phyloP scores from a whole-genome alignment of 2,888 invertebrate species.

The Microdon myrmicae region DNA sequence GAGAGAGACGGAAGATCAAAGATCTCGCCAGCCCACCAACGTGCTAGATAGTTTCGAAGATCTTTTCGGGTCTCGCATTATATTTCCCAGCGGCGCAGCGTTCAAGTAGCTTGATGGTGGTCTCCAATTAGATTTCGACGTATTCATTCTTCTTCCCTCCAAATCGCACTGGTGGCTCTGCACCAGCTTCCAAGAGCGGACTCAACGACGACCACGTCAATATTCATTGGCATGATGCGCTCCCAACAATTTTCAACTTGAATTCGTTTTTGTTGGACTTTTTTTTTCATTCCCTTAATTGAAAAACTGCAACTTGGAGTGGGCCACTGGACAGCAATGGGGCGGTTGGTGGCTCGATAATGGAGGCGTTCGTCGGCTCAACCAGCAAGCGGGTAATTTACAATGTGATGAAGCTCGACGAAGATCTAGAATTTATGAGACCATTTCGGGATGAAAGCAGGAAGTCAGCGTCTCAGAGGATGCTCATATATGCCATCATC shows the following conservation, averaged over 20 bases:
- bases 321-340: conserved; percentile 18
- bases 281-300: conserved; percentile 45
- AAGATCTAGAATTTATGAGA: conserved; percentile 23
- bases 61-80: conserved; percentile 42
- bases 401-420: conserved; percentile 30
- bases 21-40: conserved; percentile 30
- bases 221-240: conserved; percentile 49
- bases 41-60: conserved; percentile 30
- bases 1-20: conserved; percentile 21
- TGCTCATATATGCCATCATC: no score
- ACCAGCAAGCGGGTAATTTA: conserved; percentile 35
- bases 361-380: conserved; percentile 24
- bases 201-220: conserved; percentile 33
- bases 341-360: conserved; percentile 15
- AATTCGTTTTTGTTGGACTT: no score
- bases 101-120: conserved; percentile 43
- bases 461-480: no score
- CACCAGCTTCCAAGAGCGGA: conserved; percentile 1
- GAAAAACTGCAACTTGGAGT: conserved; percentile 36
- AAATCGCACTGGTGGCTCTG: conserved; percentile 12
- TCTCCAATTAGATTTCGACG: conserved; percentile 50
- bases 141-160: conserved; percentile 7
- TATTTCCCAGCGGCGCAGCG: conserved; percentile 31
- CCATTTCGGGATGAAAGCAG: conserved; percentile 32
- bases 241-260: conserved; percentile 45